These are phyloP conservation scores for Dryobates pubescens DNA, from an alignment of 2,797 vertebrate species.

Conservation along the genomic window DNA sequence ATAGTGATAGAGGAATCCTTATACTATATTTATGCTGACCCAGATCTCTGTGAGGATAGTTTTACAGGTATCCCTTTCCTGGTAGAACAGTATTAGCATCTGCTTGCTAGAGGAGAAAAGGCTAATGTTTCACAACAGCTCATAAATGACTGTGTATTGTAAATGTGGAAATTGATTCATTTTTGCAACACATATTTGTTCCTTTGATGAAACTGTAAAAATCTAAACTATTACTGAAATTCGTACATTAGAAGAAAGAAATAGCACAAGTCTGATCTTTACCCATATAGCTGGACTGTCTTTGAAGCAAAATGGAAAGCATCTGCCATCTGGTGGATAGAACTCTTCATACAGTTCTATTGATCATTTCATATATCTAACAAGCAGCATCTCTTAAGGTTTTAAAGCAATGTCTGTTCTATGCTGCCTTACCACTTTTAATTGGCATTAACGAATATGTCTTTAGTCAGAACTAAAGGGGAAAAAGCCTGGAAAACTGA, in stretches of 20 bases:
- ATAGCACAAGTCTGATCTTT: background rate
- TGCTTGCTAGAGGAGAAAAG: background rate
- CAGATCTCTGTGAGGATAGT: background rate
- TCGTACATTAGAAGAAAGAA: background rate
- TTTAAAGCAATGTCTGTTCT: background rate
- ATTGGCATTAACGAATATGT: background rate
- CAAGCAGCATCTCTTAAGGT: background rate
- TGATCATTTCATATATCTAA: background rate
- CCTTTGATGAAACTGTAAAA: background rate
- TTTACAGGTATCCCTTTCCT: background rate
- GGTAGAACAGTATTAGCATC: background rate
- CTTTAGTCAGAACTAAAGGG: background rate
- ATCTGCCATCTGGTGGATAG: constrained; percentile 67
- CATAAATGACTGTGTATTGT: background rate
- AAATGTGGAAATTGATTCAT: background rate
- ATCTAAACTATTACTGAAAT: background rate
- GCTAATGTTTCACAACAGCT: background rate
- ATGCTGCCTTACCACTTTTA: background rate
- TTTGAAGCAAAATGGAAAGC: constrained; percentile 19
- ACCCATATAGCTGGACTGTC: background rate
- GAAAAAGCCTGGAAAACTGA: background rate
- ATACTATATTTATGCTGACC: background rate
- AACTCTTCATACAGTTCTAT: background rate
- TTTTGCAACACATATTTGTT: background rate
- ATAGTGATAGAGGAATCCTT: background rate